A percentile compares a stretch with the other conserved stretches of the same genome.
These are phyloP conservation scores for Conus canariensis DNA, from an alignment of 2,888 invertebrate genomes.

Conservation along the genomic window DNA sequence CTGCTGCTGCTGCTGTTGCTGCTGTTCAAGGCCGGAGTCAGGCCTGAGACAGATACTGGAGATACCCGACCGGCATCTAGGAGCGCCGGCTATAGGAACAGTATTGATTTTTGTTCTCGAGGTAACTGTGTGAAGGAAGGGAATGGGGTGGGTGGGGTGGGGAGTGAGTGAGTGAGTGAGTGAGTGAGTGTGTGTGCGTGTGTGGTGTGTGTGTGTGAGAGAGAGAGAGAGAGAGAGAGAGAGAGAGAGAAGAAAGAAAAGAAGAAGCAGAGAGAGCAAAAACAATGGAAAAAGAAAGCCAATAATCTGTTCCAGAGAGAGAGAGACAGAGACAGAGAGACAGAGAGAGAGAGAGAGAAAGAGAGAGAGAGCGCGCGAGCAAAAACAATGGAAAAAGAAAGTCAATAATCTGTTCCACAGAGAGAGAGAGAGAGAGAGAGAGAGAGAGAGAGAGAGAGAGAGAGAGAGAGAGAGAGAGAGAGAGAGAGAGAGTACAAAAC, in stretches of 20 bases:
- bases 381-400: not conserved
- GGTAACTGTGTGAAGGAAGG: not conserved
- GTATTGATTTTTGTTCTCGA: not conserved
- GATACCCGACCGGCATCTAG: not conserved
- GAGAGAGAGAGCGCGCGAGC: not conserved
- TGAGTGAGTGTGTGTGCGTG: not conserved
- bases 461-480: conserved; percentile 42
- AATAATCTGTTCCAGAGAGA: not conserved
- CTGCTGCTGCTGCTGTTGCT: no score
- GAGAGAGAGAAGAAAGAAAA: not conserved
- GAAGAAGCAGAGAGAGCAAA: not conserved
- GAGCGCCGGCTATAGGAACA: no score
- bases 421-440: conserved; percentile 34
- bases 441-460: conserved; percentile 37
- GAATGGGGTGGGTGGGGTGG: not conserved
- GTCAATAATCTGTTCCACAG: not conserved
- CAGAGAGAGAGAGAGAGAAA: conserved; percentile 12
- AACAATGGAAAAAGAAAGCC: not conserved
- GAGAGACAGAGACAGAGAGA: conserved; percentile 6
- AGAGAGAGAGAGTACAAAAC: not conserved
- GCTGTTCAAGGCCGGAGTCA: no score
- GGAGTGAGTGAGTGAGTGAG: not conserved
- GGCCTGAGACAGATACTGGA: not conserved
- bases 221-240: not conserved
- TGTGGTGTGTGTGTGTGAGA: not conserved